phyloP scores from a whole-genome alignment of 2,797 vertebrate genomes.

The Anisognathus igniventris region DNA sequence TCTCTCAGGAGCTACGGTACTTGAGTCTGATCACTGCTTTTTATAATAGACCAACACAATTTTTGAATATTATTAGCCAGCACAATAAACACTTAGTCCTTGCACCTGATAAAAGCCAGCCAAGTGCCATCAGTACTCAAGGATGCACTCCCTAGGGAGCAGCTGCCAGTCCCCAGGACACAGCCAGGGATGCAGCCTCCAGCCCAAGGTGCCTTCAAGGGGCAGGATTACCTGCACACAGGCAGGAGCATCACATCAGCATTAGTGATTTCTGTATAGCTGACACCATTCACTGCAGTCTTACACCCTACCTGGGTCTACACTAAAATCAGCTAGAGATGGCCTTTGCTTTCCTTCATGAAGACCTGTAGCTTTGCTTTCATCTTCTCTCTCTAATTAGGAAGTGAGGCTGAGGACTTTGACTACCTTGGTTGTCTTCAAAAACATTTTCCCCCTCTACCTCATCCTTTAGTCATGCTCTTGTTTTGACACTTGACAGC shows the following conservation, averaged over 20 bases:
- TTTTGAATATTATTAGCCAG: not conserved
- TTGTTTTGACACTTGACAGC: not conserved
- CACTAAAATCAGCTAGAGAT: not conserved
- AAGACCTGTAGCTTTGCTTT: not conserved
- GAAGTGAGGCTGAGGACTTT: not conserved
- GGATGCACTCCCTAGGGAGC: accelerated
- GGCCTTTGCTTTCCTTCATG: not conserved
- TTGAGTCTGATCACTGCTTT: not conserved
- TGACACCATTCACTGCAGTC: not conserved
- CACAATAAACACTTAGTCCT: not conserved
- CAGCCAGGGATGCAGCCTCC: not conserved
- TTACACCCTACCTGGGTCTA: not conserved
- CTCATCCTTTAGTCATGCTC: not conserved
- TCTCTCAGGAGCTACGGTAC: not conserved
- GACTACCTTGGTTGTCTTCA: not conserved
- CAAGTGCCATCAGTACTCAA: not conserved
- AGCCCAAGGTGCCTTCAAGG: accelerated
- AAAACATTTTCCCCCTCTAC: not conserved
- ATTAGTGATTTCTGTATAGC: not conserved
- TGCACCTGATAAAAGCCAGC: not conserved
- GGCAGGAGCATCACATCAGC: not conserved
- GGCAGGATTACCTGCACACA: not conserved
- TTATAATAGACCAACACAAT: not conserved
- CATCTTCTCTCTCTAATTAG: not conserved
- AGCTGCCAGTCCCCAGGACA: not conserved